Evolutionary conservation across 1,140 invertebrate genomes (phyloP).

Genomic region (Drosophila kanapiae): DNA sequence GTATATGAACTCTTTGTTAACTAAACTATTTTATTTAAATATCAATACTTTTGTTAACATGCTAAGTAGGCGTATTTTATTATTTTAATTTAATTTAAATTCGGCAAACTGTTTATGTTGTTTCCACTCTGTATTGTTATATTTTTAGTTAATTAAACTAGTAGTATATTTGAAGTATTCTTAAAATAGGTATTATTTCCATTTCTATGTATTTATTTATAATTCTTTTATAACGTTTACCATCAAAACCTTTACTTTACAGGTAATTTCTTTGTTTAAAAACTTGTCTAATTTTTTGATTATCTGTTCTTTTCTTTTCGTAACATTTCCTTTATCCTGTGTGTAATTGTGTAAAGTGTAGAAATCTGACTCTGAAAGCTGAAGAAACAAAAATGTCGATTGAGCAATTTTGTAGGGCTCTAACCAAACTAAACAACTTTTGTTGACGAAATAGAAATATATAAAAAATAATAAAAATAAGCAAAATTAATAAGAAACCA

Average conservation of each 20-base stretch:
- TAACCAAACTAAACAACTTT: constrained; percentile 72
- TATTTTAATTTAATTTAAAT: background rate
- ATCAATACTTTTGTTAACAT: background rate
- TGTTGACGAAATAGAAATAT: constrained; percentile 25
- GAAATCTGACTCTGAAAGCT: constrained; percentile 49
- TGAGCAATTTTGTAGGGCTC: constrained; percentile 61
- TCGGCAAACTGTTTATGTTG: background rate
- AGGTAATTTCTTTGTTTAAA: constrained; percentile 9
- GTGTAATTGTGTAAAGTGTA: constrained; percentile 54
- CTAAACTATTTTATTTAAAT: background rate
- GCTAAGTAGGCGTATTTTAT: background rate
- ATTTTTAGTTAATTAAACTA: background rate
- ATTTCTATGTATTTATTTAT: background rate
- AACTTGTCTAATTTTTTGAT: constrained; percentile 58
- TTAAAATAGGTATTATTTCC: background rate
- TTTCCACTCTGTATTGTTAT: background rate
- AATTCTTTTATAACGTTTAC: background rate
- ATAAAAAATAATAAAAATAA: background rate
- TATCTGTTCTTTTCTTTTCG: constrained; percentile 49
- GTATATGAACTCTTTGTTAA: background rate
- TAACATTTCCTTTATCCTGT: constrained; percentile 6
- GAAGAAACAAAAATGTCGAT: constrained; percentile 54
- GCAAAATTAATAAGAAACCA: constrained; percentile 14
- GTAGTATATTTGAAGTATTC: too few species aligned
- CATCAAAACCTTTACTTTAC: background rate